Evolutionary conservation across 2,797 vertebrate genomes (phyloP), one percentile per base, ranked within the genome.

Genomic region (Lemur catta): DNA sequence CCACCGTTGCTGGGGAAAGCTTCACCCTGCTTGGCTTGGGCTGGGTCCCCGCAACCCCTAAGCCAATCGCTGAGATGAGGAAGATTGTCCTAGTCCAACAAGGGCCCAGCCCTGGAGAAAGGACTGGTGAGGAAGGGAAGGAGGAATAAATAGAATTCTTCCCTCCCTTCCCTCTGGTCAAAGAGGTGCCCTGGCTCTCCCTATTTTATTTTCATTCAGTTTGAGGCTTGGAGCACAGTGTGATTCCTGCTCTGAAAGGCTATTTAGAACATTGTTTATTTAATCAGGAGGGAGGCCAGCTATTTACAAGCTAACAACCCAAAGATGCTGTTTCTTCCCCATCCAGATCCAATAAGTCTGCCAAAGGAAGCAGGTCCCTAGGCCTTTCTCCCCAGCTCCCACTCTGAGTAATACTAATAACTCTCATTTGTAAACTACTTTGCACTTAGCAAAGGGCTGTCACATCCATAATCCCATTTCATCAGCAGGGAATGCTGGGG

Each of bases 261-360:
- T 79, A 35, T 79, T 90, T 35, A 87, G 48, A 35, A 75, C 80
- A 76, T 48, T 80, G 17, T 80, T 80, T 78, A 69, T 88, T 71
- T 95, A 46, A 76, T 65, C 92, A 91, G 92, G 26, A 63, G 65
- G 65, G 75, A 84, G 24, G 11, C 46, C 57, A 38, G 65, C 86
- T 88, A 76, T 94, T 63, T 91, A 65, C 18, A 71, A 52, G 24
- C 72, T 52, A 93, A 57, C 24, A 46, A 72, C 52, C 72, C 72
- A 72, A 26, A 81, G 65, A 76, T 89, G 80, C 18, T 15, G 6
- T 86, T 71, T 69, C 59, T 93, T 84, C 90, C 63, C 50, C 55
- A 69, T 17, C 17, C 35, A 55, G 71, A 75, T 71, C 65, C 57
- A 61, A 0, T 28, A 63, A 55, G 63, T 48, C 57, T 61, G 57